Percentiles rank a stretch among this genome's conserved stretches.
phyloP scores from a whole-genome alignment of 2,797 vertebrate species.

The Aphelocoma californica region DNA sequence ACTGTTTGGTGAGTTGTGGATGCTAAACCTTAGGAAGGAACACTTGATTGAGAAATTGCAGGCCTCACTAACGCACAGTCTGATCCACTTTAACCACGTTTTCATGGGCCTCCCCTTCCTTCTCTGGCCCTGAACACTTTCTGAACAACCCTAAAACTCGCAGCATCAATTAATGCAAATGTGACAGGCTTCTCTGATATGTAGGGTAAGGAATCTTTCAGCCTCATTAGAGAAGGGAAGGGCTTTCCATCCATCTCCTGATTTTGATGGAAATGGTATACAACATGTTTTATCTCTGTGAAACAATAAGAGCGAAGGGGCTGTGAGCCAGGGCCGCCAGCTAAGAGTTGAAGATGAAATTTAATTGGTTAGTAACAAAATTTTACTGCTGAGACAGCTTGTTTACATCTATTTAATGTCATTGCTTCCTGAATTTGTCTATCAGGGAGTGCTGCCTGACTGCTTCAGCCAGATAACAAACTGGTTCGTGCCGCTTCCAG shows the following conservation, averaged over 20 bases:
- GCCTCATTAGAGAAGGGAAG: constrained; percentile 45
- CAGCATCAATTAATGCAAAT: constrained; percentile 45
- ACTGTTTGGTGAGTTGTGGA: neutral
- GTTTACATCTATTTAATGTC: constrained; percentile 69
- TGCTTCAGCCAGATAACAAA: constrained; percentile 60
- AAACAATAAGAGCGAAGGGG: constrained; percentile 46
- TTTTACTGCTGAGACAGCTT: constrained; percentile 68
- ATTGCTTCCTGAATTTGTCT: constrained; percentile 62
- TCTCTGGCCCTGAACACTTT: neutral
- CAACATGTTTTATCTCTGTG: constrained; percentile 38
- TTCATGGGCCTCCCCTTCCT: neutral
- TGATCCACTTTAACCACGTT: neutral
- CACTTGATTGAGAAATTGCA: neutral
- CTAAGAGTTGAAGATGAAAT: constrained; percentile 64
- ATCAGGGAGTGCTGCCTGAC: constrained; percentile 59
- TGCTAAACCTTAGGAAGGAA: neutral
- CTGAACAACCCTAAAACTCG: constrained; percentile 22
- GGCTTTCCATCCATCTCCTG: constrained; percentile 36
- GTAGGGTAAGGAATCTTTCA: constrained; percentile 51
- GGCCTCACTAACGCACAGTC: neutral
- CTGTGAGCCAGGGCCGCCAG: constrained; percentile 49
- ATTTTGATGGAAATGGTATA: constrained; percentile 53
- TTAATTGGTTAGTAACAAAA: constrained; percentile 70
- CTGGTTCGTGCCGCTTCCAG: constrained; percentile 9
- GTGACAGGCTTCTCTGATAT: constrained; percentile 44